A percentile compares a stretch with the other conserved stretches of the same genome.
Evolutionary conservation across 2,888 invertebrate species (phyloP).

Genomic region (Buathra laborator): DNA sequence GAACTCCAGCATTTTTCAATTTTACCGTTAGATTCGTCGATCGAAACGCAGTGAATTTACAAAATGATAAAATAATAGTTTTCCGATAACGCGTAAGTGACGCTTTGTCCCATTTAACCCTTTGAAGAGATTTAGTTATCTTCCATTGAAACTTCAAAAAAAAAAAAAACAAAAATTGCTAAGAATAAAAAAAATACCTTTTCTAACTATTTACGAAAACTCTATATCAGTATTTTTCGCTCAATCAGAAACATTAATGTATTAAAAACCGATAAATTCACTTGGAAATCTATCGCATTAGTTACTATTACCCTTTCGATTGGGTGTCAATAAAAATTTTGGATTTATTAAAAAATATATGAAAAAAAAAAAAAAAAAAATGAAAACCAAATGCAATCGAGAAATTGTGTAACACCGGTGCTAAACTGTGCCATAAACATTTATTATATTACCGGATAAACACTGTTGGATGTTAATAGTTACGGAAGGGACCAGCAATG

Average conservation of each 20-base stretch:
- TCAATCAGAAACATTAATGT: too few species aligned
- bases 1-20: conserved; percentile 45
- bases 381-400: neutral
- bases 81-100: neutral
- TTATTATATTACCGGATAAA: conserved; percentile 1
- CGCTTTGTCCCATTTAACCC: neutral
- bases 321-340: too few species aligned
- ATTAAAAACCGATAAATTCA: too few species aligned
- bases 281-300: too few species aligned
- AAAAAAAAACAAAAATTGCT: too few species aligned
- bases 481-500: too few species aligned
- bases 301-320: too few species aligned
- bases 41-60: conserved; percentile 9
- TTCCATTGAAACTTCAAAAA: neutral
- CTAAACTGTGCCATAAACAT: neutral
- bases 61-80: conserved; percentile 19
- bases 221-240: too few species aligned
- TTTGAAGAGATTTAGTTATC: conserved; percentile 1
- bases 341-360: neutral
- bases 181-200: too few species aligned
- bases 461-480: neutral
- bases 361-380: neutral
- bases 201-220: too few species aligned
- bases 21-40: conserved; percentile 17
- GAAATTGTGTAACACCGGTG: neutral